A percentile compares a stretch with the other conserved stretches of the same genome.
Evolutionary conservation across 2,797 vertebrate genomes (phyloP).

Genomic region (Poeciliopsis paucimaculata): DNA sequence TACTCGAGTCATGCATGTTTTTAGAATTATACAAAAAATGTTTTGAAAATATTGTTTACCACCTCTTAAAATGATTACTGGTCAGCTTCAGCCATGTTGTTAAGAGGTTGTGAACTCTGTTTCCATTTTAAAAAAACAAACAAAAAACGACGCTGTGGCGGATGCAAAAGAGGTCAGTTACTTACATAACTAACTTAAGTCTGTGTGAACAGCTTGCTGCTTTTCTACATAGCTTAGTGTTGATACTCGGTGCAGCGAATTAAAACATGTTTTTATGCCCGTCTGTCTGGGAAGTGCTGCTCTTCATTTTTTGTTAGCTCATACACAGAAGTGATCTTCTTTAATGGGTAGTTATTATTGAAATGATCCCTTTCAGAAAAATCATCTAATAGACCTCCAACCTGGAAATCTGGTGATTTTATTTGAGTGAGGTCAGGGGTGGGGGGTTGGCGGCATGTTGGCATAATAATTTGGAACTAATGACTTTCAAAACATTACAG

Average conservation of each 20-base stretch:
- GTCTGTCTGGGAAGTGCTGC: not conserved
- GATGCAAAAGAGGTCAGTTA: constrained; percentile 21
- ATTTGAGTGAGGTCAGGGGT: not conserved
- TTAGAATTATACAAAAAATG: not conserved
- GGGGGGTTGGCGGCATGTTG: not conserved
- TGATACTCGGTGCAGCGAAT: constrained; percentile 19
- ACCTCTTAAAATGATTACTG: not conserved
- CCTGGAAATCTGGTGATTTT: not conserved
- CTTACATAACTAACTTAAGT: constrained; percentile 48
- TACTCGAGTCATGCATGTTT: not conserved
- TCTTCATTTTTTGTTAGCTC: not conserved
- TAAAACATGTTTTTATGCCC: not conserved
- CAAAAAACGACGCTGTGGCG: not conserved
- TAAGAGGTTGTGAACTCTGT: not conserved
- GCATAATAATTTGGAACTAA: not conserved
- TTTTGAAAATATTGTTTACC: not conserved
- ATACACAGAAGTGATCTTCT: not conserved
- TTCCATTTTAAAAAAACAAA: not conserved
- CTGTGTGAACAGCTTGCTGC: constrained; percentile 50
- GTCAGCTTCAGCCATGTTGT: not conserved
- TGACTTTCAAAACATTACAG: not conserved
- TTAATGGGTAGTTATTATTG: not conserved
- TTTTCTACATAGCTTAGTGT: constrained; percentile 28
- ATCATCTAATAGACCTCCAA: not conserved
- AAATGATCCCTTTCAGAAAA: not conserved